Conservation (phyloP, 2,797 vertebrate genomes). For the Hyperoplus immaculatus region DNA sequence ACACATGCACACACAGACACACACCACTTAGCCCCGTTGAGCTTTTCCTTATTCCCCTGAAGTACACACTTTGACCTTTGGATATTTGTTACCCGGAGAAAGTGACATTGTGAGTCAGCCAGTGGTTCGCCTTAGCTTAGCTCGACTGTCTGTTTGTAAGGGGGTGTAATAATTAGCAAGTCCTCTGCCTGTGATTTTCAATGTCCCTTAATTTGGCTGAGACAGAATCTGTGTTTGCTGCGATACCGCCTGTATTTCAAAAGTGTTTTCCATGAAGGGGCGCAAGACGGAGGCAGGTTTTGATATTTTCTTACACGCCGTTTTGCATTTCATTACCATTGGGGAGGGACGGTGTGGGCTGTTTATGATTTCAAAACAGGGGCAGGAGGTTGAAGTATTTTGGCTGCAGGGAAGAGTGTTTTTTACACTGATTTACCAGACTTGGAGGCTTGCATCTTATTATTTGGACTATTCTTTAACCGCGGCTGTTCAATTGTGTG, state of each 20-base stretch:
- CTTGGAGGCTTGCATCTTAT: slow-evolving; percentile 84
- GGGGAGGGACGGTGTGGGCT: slow-evolving; percentile 68
- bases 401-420: slow-evolving; percentile 82
- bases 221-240: slow-evolving; percentile 81
- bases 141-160: slow-evolving; percentile 78
- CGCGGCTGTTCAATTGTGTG: slow-evolving; percentile 83
- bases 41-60: slow-evolving; percentile 76
- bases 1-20: slow-evolving; percentile 59
- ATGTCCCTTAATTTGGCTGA: slow-evolving; percentile 82
- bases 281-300: slow-evolving; percentile 50
- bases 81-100: slow-evolving; percentile 86
- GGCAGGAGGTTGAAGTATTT: slow-evolving; percentile 83
- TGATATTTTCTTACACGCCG: slow-evolving; percentile 69
- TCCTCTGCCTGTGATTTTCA: slow-evolving; percentile 78
- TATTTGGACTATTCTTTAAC: slow-evolving; percentile 89
- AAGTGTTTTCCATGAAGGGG: slow-evolving; percentile 65
- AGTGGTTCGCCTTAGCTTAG: slow-evolving; percentile 61
- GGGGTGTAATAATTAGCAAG: slow-evolving; percentile 88
- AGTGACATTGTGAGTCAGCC: slow-evolving; percentile 86
- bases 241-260: slow-evolving; percentile 78
- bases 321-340: slow-evolving; percentile 84
- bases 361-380: slow-evolving; percentile 83
- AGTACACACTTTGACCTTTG: slow-evolving; percentile 88
- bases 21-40: slow-evolving; percentile 73
- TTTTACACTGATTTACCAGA: slow-evolving; percentile 87